Conservation (phyloP, 2,888 invertebrate species). For the Pachymerium ferrugineum region DNA sequence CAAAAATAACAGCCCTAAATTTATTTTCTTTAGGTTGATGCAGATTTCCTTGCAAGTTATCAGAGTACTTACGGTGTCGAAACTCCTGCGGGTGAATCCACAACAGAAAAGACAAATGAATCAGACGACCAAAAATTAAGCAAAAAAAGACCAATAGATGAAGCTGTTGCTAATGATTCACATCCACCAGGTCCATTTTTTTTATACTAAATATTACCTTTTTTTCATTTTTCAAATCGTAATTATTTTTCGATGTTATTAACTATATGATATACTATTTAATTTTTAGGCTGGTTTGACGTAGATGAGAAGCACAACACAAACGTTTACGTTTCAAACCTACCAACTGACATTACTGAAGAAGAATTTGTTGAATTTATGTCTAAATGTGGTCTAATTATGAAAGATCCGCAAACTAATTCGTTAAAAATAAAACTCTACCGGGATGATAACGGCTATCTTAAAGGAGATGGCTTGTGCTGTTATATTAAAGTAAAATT, state of each 20-base stretch:
- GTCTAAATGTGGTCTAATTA: slow-evolving; percentile 92
- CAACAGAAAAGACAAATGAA: neutral
- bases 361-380: slow-evolving; percentile 87
- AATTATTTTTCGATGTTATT: neutral
- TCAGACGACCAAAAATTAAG: neutral
- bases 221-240: neutral
- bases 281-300: slow-evolving; percentile 78
- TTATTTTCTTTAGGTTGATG: slow-evolving; percentile 63
- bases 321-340: slow-evolving; percentile 90
- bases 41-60: slow-evolving; percentile 91
- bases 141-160: neutral
- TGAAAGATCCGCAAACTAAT: slow-evolving; percentile 72
- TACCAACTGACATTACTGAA: slow-evolving; percentile 81
- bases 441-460: slow-evolving; percentile 66
- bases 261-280: neutral
- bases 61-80: slow-evolving; percentile 63
- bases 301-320: slow-evolving; percentile 80
- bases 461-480: slow-evolving; percentile 95
- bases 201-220: neutral
- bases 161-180: neutral
- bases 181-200: neutral
- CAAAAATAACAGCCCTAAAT: neutral
- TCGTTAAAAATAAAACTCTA: slow-evolving; percentile 90
- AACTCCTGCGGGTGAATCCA: neutral
- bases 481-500: slow-evolving; percentile 79